Evolutionary conservation across 2,797 vertebrate genomes (phyloP).

Genomic region (Philypnodon macrostomus): DNA sequence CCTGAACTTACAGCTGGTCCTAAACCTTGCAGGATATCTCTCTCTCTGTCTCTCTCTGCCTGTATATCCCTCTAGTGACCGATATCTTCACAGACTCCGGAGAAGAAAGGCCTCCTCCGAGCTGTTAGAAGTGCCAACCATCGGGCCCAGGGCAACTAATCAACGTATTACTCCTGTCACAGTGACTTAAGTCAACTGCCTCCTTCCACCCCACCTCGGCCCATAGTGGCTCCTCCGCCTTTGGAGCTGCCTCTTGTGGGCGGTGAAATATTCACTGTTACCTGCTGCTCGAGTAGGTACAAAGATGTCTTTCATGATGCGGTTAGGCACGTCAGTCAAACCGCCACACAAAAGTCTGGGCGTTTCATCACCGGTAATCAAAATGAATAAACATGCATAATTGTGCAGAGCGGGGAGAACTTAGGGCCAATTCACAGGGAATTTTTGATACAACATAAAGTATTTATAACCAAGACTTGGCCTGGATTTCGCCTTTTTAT

Average conservation of each 20-base stretch:
- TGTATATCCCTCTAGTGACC: slow-evolving; percentile 69
- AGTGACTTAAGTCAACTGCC: slow-evolving; percentile 51
- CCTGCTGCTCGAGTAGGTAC: slow-evolving; percentile 69
- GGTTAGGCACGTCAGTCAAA: slow-evolving; percentile 40
- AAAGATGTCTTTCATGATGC: slow-evolving; percentile 46
- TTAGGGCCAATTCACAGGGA: slow-evolving; percentile 70
- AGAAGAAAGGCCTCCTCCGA: slow-evolving; percentile 56
- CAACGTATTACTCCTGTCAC: slow-evolving; percentile 70
- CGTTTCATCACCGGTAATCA: slow-evolving; percentile 67
- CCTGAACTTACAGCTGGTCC: background rate
- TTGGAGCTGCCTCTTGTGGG: slow-evolving; percentile 64
- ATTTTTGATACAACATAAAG: slow-evolving; percentile 76
- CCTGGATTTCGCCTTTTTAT: slow-evolving; percentile 37
- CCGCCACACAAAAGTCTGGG: slow-evolving; percentile 36
- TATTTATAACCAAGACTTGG: slow-evolving; percentile 64
- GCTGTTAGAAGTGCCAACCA: slow-evolving; percentile 59
- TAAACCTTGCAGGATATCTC: slow-evolving; percentile 36
- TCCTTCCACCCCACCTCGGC: slow-evolving; percentile 43
- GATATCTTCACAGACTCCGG: slow-evolving; percentile 35
- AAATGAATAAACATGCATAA: slow-evolving; percentile 78
- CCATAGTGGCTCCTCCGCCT: slow-evolving; percentile 46
- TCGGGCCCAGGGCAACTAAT: slow-evolving; percentile 72
- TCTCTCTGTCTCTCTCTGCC: slow-evolving; percentile 17
- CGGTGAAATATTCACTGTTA: slow-evolving; percentile 70
- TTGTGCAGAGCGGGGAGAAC: slow-evolving; percentile 67